These are phyloP conservation scores for Anguilla pacifica DNA, from an alignment of 2,797 vertebrate genomes.

Conservation along the genomic window DNA sequence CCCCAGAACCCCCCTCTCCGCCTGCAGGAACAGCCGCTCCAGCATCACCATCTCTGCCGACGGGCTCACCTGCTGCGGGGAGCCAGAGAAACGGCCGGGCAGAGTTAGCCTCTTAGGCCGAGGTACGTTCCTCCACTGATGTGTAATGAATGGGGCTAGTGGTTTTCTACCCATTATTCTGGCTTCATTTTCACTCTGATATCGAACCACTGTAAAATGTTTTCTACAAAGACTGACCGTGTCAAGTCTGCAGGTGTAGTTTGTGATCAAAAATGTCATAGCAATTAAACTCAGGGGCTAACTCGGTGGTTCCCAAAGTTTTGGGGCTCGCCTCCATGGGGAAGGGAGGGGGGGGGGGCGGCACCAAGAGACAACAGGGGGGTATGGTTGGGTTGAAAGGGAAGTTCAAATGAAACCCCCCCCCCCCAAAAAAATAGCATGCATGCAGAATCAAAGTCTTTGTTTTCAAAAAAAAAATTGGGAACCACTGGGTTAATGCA, in stretches of 20 bases:
- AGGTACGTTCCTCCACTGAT: background rate
- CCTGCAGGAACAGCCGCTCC: conserved; percentile 80
- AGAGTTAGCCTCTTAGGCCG: background rate
- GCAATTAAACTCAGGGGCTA: background rate
- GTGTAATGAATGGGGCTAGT: background rate
- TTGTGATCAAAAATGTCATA: background rate
- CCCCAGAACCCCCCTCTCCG: conserved; percentile 69
- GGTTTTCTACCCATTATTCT: background rate
- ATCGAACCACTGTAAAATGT: background rate
- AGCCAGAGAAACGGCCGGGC: background rate
- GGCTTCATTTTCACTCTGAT: background rate
- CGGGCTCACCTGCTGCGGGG: conserved; percentile 73
- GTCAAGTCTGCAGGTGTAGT: background rate
- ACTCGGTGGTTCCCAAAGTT: background rate
- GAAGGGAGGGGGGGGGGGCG: too few species aligned
- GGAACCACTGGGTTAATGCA: too few species aligned
- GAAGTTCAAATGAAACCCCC: too few species aligned
- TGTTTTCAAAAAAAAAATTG: too few species aligned
- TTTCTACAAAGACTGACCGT: background rate
- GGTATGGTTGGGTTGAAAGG: too few species aligned
- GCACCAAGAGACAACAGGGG: too few species aligned
- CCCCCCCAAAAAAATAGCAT: too few species aligned
- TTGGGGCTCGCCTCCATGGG: too few species aligned
- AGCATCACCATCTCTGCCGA: conserved; percentile 84
- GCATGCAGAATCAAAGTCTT: too few species aligned